These are phyloP conservation scores for Meandrusa payeni DNA, from an alignment of 2,888 invertebrate genomes.

Conservation along the genomic window DNA sequence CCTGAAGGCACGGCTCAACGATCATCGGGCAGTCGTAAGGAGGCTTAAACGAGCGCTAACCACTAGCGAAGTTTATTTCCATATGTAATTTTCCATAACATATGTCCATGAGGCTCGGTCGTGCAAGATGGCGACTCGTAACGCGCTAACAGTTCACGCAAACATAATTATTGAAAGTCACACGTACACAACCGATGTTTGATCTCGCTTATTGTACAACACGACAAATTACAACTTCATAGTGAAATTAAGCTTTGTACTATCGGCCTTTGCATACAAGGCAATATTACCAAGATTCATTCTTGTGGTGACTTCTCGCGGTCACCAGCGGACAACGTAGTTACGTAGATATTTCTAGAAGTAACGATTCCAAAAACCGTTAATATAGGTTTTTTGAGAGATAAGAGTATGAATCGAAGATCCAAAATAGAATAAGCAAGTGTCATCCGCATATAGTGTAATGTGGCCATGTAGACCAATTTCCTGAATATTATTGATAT, in stretches of 20 bases:
- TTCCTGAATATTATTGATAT: no score
- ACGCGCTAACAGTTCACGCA: constrained; percentile 64
- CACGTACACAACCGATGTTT: constrained; percentile 62
- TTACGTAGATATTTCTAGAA: no score
- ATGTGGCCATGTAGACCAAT: no score
- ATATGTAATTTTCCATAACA: constrained; percentile 44
- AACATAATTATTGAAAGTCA: constrained; percentile 78
- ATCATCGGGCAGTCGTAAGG: constrained; percentile 7
- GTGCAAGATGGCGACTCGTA: constrained; percentile 52
- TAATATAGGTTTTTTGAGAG: no score
- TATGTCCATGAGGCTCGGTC: constrained; percentile 33
- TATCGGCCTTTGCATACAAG: no score
- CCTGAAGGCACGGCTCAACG: constrained; percentile 17
- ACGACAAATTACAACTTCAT: constrained; percentile 30
- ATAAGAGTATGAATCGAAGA: no score
- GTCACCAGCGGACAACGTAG: no score
- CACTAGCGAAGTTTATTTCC: constrained; percentile 30
- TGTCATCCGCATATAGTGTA: no score
- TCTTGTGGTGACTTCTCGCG: no score
- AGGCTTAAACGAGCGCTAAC: constrained; percentile 22
- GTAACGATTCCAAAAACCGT: no score
- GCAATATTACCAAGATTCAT: no score
- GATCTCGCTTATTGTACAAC: constrained; percentile 68
- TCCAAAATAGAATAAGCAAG: no score
- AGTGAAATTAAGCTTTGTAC: constrained; percentile 26